phyloP scores from a whole-genome alignment of 2,113 vertebrate genomes.

The Perccottus glenii region DNA sequence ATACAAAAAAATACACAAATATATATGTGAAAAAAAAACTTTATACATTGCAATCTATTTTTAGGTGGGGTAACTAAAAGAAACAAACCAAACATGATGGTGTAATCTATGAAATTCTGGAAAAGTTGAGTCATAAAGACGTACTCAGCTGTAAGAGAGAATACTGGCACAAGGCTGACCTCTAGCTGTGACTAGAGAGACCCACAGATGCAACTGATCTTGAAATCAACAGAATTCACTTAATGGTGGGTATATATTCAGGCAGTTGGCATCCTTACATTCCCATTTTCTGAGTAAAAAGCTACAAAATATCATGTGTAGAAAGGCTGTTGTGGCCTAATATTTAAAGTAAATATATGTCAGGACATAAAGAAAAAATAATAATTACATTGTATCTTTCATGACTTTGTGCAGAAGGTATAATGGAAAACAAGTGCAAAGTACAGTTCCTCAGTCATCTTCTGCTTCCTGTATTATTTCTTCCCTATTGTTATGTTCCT shows the following conservation, averaged over 20 bases:
- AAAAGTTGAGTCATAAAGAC: constrained; percentile 10
- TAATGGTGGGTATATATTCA: constrained; percentile 22
- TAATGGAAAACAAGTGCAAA: background rate
- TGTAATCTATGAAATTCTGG: constrained; percentile 12
- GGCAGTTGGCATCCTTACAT: background rate
- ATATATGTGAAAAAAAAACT: constrained; percentile 1
- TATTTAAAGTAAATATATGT: constrained; percentile 61
- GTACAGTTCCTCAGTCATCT: constrained; percentile 19
- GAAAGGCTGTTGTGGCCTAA: background rate
- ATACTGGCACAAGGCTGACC: constrained; percentile 51
- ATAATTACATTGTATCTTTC: too few species aligned
- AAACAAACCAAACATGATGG: constrained; percentile 38
- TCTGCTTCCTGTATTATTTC: constrained; percentile 50
- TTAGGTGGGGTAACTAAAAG: constrained; percentile 14
- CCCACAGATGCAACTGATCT: constrained; percentile 11
- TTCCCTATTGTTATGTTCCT: constrained; percentile 68
- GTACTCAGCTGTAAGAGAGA: constrained; percentile 4
- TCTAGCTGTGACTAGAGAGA: constrained; percentile 50
- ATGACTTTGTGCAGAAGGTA: too few species aligned
- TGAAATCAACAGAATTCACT: background rate
- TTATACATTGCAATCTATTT: background rate
- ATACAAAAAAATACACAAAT: too few species aligned
- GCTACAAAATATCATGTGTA: constrained; percentile 10
- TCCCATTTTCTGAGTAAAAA: background rate
- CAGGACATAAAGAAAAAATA: background rate